These are phyloP conservation scores for Eilema depressum DNA, from an alignment of 2,888 invertebrate species.

Conservation along the genomic window DNA sequence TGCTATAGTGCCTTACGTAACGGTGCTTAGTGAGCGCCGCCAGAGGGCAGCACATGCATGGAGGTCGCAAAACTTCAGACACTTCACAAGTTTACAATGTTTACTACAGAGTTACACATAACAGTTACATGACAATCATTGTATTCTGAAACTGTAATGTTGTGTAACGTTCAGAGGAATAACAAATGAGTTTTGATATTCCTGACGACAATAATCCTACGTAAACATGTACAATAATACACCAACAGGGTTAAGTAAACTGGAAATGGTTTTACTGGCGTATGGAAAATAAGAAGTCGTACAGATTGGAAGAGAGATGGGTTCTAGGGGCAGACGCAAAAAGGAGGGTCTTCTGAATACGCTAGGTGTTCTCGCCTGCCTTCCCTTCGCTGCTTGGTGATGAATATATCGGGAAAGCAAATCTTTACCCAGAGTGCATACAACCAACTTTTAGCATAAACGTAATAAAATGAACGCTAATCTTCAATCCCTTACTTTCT, in stretches of 20 bases:
- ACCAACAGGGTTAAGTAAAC: not conserved
- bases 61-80: constrained; percentile 31
- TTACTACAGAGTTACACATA: constrained; percentile 19
- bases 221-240: not conserved
- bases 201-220: not conserved
- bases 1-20: constrained; percentile 62
- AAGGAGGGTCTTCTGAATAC: too few species aligned
- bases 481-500: too few species aligned
- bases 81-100: constrained; percentile 9
- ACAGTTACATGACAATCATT: constrained; percentile 24
- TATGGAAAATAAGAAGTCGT: not conserved
- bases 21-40: constrained; percentile 40
- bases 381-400: not conserved
- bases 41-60: constrained; percentile 50
- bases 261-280: not conserved
- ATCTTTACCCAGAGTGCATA: too few species aligned
- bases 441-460: too few species aligned
- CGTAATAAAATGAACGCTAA: too few species aligned
- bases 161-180: not conserved
- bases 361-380: too few species aligned
- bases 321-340: not conserved
- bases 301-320: not conserved
- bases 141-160: constrained; percentile 13
- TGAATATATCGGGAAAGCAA: too few species aligned
- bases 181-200: not conserved